phyloP scores from a whole-genome alignment of 2,888 invertebrate genomes.

The Ellobium chinense region DNA sequence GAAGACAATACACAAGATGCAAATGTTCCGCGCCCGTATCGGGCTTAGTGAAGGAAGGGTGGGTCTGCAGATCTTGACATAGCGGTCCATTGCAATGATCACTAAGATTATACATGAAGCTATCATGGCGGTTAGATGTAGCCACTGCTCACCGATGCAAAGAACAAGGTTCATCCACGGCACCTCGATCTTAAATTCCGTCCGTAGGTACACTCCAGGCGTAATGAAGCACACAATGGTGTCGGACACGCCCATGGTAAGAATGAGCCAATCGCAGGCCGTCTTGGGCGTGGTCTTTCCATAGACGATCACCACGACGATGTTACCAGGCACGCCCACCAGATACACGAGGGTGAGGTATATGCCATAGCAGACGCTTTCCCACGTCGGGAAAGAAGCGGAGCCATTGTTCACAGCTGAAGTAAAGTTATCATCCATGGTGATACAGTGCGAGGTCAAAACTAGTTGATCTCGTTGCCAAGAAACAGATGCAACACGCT shows the following conservation, averaged over 20 bases:
- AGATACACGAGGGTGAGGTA: neutral
- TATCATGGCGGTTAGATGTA: slow-evolving; percentile 45
- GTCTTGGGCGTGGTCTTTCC: slow-evolving; percentile 62
- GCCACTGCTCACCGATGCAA: slow-evolving; percentile 17
- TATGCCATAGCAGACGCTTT: neutral
- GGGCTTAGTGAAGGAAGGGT: neutral
- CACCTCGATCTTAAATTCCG: neutral
- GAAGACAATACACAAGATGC: neutral
- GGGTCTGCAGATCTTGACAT: slow-evolving; percentile 17
- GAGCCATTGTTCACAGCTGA: slow-evolving; percentile 57
- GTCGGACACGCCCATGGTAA: slow-evolving; percentile 23
- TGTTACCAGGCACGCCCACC: slow-evolving; percentile 24
- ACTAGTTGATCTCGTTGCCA: too few species aligned
- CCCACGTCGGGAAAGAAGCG: slow-evolving; percentile 33
- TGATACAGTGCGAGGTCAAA: too few species aligned
- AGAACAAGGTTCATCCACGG: neutral
- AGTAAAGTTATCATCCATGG: too few species aligned
- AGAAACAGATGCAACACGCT: too few species aligned
- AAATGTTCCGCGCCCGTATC: neutral
- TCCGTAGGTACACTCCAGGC: neutral
- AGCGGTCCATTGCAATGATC: slow-evolving; percentile 22
- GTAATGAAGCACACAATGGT: slow-evolving; percentile 37
- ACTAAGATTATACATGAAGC: slow-evolving; percentile 14
- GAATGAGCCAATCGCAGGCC: slow-evolving; percentile 65
- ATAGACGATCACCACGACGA: slow-evolving; percentile 31